phyloP scores from a whole-genome alignment of 2,888 invertebrate genomes.

The Alitta virens region DNA sequence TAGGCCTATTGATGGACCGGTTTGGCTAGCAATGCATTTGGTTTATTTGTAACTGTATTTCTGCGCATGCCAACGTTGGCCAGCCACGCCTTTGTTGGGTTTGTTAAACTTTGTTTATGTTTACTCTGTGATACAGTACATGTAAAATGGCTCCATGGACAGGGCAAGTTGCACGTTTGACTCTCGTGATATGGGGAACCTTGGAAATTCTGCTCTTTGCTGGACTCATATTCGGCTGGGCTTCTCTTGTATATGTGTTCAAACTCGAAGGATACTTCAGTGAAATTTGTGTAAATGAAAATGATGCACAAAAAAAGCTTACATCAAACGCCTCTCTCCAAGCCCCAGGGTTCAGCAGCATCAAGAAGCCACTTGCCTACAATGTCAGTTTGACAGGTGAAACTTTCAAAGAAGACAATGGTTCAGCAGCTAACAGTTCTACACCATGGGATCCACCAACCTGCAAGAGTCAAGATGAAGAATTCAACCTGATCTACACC shows the following conservation, averaged over 20 bases:
- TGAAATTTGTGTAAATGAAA: constrained; percentile 1
- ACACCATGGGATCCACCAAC: background rate
- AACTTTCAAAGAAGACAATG: no score
- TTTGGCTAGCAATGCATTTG: no score
- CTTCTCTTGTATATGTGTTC: constrained; percentile 33
- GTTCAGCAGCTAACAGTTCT: background rate
- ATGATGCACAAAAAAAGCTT: no score
- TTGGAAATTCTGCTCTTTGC: constrained; percentile 32
- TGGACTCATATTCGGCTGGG: constrained; percentile 34
- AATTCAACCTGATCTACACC: constrained; percentile 32
- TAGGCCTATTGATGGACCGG: no score
- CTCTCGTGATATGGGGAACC: constrained; percentile 26
- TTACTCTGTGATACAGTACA: no score
- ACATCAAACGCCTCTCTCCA: no score
- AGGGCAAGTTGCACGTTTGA: background rate
- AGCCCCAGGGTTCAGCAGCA: background rate
- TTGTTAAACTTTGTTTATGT: no score
- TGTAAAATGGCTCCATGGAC: no score
- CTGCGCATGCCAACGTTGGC: no score
- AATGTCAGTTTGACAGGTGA: background rate
- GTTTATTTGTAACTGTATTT: no score
- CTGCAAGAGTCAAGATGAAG: constrained; percentile 27
- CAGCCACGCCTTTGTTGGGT: no score
- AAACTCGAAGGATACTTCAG: constrained; percentile 30
- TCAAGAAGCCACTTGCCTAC: background rate